Evolutionary conservation across 2,888 invertebrate genomes (phyloP), one percentile per base, ranked within the genome.

Genomic region (Abrostola triplasia): DNA sequence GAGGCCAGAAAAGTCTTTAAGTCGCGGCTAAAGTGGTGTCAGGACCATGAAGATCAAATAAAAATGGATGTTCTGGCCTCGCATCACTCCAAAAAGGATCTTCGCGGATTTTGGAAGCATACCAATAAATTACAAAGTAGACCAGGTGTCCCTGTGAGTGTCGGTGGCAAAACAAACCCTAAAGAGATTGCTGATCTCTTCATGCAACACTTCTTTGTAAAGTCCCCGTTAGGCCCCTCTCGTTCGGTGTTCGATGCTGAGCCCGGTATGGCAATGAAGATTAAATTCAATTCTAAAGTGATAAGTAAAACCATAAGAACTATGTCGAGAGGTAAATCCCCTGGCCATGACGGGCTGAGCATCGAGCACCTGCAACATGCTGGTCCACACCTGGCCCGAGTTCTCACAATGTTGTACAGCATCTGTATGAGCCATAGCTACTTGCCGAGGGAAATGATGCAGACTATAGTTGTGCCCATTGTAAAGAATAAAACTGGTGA

Each of bases 21-120:
- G 6, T 12, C 7, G n/a, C 36, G 44, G 6, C 36, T 47, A 37
- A 55, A 5, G 38, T 55, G 55, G 55, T 55, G 55, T 47, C 47
- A 55, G 13, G 47, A 47, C 38, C 47, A 56, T 56, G 55, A 56
- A 37, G n/a, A n/a, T n/a, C n/a, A n/a, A n/a, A n/a, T n/a, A n/a
- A n/a, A n/a, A n/a, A n/a, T n/a, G n/a, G n/a, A n/a, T n/a, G 37
- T 55, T 44, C 7, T 55, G 47, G 47, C 47, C 13, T 57, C 57
- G n/a, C 44, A 49, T 35, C 57, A 49, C 49, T 57, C 57, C 11
- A 40, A 49, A 49, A 49, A 35, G 8, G 48, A 56, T 12, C 48
- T 56, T 49, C 24, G 48, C 12, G 48, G 48, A 24, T 48, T 56
- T 49, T 56, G 48, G 56, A 56, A 56, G 11, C 38, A 37, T 38